Conservation (phyloP, 2,888 invertebrate species). For the Cerceris rybyensis region DNA sequence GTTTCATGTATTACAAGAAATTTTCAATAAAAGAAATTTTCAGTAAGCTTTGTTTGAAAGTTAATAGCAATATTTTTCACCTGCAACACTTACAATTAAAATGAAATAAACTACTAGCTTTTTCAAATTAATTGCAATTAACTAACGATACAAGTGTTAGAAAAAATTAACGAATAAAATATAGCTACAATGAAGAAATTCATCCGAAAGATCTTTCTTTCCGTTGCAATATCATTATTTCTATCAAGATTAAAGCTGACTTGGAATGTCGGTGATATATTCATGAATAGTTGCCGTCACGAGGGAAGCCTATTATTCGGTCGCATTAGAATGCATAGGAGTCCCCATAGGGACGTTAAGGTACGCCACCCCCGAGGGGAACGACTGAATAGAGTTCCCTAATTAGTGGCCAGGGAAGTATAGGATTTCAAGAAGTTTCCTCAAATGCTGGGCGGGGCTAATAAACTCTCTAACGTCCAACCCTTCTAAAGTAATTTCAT, state of each 20-base stretch:
- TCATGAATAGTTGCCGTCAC: conserved; percentile 37
- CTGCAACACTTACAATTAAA: too few species aligned
- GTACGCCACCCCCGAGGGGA: conserved; percentile 38
- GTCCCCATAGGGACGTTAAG: conserved; percentile 42
- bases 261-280: conserved; percentile 38
- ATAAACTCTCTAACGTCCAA: conserved; percentile 20
- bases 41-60: too few species aligned
- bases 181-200: too few species aligned
- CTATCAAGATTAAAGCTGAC: conserved; percentile 3
- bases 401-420: conserved; percentile 75
- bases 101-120: too few species aligned
- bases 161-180: too few species aligned
- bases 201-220: too few species aligned
- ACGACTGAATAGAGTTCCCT: conserved; percentile 72
- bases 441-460: conserved; percentile 51
- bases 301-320: conserved; percentile 46
- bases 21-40: too few species aligned
- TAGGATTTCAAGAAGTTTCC: conserved; percentile 60
- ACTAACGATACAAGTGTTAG: too few species aligned
- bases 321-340: conserved; percentile 60
- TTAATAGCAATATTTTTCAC: too few species aligned
- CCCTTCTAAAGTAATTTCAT: conserved; percentile 3
- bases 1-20: too few species aligned
- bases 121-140: too few species aligned
- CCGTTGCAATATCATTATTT: background rate